phyloP scores from a whole-genome alignment of 2,888 invertebrate species.

The Elgonia sp. region DNA sequence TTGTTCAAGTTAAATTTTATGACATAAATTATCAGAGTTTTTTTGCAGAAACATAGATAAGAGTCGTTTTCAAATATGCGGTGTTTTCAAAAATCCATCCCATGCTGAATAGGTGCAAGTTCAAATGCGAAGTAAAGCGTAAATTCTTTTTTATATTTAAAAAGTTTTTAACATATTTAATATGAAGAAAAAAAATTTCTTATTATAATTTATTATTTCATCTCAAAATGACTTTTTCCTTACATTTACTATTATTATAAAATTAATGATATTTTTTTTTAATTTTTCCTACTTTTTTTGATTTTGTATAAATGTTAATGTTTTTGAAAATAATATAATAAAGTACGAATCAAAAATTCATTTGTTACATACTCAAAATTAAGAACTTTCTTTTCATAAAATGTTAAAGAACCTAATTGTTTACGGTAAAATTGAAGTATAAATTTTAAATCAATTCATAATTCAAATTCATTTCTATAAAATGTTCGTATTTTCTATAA shows the following conservation, averaged over 20 bases:
- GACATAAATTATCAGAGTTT: constrained; percentile 44
- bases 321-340: too few species aligned
- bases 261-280: too few species aligned
- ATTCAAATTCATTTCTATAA: neutral
- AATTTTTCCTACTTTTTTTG: too few species aligned
- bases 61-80: constrained; percentile 35
- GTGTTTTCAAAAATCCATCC: constrained; percentile 17
- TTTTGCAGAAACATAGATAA: constrained; percentile 26
- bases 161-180: constrained; percentile 17
- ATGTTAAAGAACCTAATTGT: too few species aligned
- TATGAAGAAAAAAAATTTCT: constrained; percentile 27
- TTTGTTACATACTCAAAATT: too few species aligned
- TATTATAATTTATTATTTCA: constrained; percentile 28
- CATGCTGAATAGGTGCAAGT: neutral
- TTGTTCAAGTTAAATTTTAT: too few species aligned
- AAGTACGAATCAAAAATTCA: too few species aligned
- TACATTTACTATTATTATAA: too few species aligned
- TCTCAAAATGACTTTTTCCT: neutral
- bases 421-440: too few species aligned
- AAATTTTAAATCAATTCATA: too few species aligned
- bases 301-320: too few species aligned
- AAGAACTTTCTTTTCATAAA: too few species aligned
- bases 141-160: constrained; percentile 9
- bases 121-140: constrained; percentile 6
- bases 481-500: neutral